Conservation (phyloP, 2,888 invertebrate species). For the Lottia scabra region DNA sequence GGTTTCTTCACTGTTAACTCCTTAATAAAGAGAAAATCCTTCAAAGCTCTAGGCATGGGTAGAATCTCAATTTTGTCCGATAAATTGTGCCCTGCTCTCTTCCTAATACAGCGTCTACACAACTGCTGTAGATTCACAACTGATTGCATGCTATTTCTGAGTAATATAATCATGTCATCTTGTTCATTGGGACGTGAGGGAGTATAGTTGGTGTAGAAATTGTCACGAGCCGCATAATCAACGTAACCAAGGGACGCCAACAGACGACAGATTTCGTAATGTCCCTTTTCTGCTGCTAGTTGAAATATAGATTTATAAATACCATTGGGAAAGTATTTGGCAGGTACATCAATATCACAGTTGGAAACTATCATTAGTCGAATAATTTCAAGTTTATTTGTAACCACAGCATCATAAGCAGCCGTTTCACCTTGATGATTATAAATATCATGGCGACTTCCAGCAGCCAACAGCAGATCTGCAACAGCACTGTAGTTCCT, state of each 20-base stretch:
- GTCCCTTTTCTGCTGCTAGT: slow-evolving; percentile 64
- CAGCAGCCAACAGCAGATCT: slow-evolving; percentile 62
- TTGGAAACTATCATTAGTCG: slow-evolving; percentile 65
- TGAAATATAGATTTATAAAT: slow-evolving; percentile 62
- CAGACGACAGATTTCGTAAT: slow-evolving; percentile 64
- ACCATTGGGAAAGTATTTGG: slow-evolving; percentile 65
- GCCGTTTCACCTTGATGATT: slow-evolving; percentile 68
- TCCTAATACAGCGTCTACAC: slow-evolving; percentile 64
- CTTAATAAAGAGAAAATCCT: slow-evolving; percentile 64
- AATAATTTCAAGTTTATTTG: slow-evolving; percentile 66
- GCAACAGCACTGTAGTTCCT: slow-evolving; percentile 67
- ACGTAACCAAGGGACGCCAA: slow-evolving; percentile 63
- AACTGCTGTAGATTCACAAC: slow-evolving; percentile 64
- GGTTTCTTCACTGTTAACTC: slow-evolving; percentile 50
- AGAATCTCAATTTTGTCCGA: slow-evolving; percentile 57
- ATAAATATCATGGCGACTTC: slow-evolving; percentile 64
- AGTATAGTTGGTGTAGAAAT: slow-evolving; percentile 56
- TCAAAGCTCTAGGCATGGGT: slow-evolving; percentile 62
- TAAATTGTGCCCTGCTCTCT: slow-evolving; percentile 62
- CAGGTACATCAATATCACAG: slow-evolving; percentile 66
- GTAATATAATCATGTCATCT: slow-evolving; percentile 55
- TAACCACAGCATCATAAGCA: slow-evolving; percentile 64
- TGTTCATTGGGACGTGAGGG: slow-evolving; percentile 57
- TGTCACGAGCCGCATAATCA: slow-evolving; percentile 55
- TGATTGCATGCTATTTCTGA: slow-evolving; percentile 57